These are phyloP conservation scores for Anoncus sp. DNA, from an alignment of 2,888 invertebrate genomes.

Conservation along the genomic window DNA sequence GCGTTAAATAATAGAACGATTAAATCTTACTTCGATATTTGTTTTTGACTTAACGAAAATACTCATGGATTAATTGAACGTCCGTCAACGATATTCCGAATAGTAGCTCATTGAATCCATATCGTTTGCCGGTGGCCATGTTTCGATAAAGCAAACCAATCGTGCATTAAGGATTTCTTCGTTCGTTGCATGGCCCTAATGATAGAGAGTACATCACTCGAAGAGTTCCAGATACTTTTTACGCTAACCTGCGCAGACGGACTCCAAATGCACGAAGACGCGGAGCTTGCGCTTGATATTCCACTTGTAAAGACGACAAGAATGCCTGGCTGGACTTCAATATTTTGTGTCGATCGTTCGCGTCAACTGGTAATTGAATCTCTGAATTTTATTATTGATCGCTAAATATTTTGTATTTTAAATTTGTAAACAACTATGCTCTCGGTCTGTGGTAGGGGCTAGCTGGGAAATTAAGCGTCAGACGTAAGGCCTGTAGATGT, in stretches of 20 bases:
- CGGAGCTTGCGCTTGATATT: neutral
- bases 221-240: slow-evolving; percentile 49
- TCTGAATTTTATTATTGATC: too few relatives aligned
- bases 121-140: slow-evolving; percentile 48
- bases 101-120: slow-evolving; percentile 53
- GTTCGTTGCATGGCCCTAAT: slow-evolving; percentile 51
- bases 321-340: too few relatives aligned
- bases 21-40: too few relatives aligned
- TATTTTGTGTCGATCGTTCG: too few relatives aligned
- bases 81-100: slow-evolving; percentile 33
- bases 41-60: neutral
- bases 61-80: neutral
- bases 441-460: too few relatives aligned
- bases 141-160: slow-evolving; percentile 16
- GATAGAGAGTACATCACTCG: slow-evolving; percentile 37
- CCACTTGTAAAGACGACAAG: neutral
- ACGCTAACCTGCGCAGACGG: slow-evolving; percentile 48
- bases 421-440: too few relatives aligned
- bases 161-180: slow-evolving; percentile 43
- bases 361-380: too few relatives aligned
- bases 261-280: slow-evolving; percentile 43
- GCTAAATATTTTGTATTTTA: too few relatives aligned
- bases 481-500: too few relatives aligned
- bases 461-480: too few relatives aligned
- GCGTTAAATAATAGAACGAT: too few relatives aligned